Base-by-base conservation (phyloP, 2,797 vertebrate genomes). In the Peromyscus attwateri region DNA sequence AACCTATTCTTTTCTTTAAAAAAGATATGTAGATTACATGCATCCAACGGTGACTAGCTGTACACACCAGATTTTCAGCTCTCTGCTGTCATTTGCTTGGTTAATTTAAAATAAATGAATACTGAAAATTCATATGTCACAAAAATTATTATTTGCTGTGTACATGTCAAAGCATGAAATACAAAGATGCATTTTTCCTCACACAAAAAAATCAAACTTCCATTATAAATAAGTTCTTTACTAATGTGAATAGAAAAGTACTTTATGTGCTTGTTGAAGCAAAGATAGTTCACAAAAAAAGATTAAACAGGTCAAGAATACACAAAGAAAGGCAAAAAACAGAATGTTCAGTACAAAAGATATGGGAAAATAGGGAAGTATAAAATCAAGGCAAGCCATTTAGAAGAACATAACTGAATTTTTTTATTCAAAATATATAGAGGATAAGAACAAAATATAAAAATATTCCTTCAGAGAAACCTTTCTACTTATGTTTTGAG, bases 91-190 rank as follows among this genome's bases (percentile, higher is more conserved):
- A 82, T 95, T 89, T 93, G 13, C 4, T 55, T 92, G 60, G 27
- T 71, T 97, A 89, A 97, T 91, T 97, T 92, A 75, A 95, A 95
- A 95, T 68, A 84, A 95, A 81, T 84, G 4, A 93, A 92, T 92
- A 68, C 9, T 94, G 66, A 87, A 96, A 94, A 89, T 94, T 29
- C 34, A 76, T 46, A 17, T 95, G 10, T 77, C 60, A 90, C 34
- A 95, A 66, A 89, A 97, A 80, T 66, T 92, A 68, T 73, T 91
- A 83, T 92, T 94, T 94, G 83, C 93, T 84, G 62, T 75, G 71
- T 7, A 73, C 12, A 79, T 96, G 95, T 95, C 85, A 97, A 97
- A 92, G 40, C 34, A 62, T 27, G 29, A 89, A 88, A 95, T 85
- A 92, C 34, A 91, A 96, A 91, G 52, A 94, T 17, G 21, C 68